These are phyloP conservation scores for Sylvia atricapilla DNA, from an alignment of 2,113 vertebrate genomes.

Conservation along the genomic window DNA sequence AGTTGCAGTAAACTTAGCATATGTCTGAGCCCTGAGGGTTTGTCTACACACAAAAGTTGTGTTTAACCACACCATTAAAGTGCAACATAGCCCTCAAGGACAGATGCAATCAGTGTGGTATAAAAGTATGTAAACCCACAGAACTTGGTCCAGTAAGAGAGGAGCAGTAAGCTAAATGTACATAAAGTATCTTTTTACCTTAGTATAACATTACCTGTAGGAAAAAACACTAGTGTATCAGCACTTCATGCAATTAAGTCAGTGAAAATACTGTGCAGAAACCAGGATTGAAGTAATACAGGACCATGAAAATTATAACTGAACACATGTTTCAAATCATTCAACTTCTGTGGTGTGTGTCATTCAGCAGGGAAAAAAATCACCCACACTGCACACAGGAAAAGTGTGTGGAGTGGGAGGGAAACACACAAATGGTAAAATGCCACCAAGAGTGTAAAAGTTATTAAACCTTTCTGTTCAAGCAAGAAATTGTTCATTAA, in stretches of 20 bases:
- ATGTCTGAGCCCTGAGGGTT: constrained; percentile 16
- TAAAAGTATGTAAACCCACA: background rate
- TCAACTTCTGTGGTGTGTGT: background rate
- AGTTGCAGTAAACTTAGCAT: background rate
- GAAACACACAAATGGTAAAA: constrained; percentile 10
- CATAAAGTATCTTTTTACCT: background rate
- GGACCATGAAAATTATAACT: background rate
- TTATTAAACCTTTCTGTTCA: constrained; percentile 9
- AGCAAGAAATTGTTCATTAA: constrained; percentile 27
- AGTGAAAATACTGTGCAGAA: background rate
- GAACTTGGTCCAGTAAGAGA: background rate
- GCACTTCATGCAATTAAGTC: background rate
- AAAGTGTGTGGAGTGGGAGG: background rate
- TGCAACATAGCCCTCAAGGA: background rate
- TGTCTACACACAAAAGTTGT: background rate
- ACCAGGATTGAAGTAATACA: background rate
- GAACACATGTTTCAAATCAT: background rate
- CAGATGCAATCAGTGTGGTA: background rate
- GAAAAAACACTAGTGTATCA: background rate
- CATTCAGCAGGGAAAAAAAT: background rate
- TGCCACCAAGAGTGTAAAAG: background rate
- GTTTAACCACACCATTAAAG: constrained; percentile 6
- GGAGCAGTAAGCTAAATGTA: background rate
- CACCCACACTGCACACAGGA: background rate
- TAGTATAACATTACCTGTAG: background rate